Evolutionary conservation across 1,140 invertebrate species (phyloP).

Genomic region (Ephestia elutella): DNA sequence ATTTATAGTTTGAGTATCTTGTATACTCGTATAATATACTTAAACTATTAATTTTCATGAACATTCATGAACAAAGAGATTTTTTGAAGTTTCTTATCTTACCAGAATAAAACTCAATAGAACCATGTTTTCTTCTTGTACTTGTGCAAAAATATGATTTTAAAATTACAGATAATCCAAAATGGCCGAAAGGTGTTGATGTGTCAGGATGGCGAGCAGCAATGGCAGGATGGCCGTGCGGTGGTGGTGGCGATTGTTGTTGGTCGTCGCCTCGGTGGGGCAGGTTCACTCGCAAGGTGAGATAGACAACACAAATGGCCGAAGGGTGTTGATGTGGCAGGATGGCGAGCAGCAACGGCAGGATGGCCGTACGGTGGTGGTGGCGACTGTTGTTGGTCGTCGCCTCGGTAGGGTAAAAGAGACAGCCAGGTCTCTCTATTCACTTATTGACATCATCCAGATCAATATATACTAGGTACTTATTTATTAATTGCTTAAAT

Average conservation of each 20-base stretch:
- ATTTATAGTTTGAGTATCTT: no score
- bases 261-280: neutral
- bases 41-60: no score
- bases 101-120: no score
- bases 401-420: neutral
- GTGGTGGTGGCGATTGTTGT: neutral
- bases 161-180: neutral
- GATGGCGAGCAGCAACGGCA: neutral
- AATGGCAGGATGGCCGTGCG: neutral
- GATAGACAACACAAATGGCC: neutral
- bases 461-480: no score
- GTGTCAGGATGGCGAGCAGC: neutral
- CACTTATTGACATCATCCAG: no score
- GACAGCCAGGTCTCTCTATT: no score
- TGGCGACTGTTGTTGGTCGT: neutral
- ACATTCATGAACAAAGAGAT: no score
- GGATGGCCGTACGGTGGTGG: neutral
- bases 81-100: no score
- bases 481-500: no score
- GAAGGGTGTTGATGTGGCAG: neutral
- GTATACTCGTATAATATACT: no score
- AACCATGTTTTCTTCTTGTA: no score
- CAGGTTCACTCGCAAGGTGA: neutral
- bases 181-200: neutral
- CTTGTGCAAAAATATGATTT: no score